Conservation (phyloP, 35 echinoderm and acorn worm species). For the Antedon bifida region DNA sequence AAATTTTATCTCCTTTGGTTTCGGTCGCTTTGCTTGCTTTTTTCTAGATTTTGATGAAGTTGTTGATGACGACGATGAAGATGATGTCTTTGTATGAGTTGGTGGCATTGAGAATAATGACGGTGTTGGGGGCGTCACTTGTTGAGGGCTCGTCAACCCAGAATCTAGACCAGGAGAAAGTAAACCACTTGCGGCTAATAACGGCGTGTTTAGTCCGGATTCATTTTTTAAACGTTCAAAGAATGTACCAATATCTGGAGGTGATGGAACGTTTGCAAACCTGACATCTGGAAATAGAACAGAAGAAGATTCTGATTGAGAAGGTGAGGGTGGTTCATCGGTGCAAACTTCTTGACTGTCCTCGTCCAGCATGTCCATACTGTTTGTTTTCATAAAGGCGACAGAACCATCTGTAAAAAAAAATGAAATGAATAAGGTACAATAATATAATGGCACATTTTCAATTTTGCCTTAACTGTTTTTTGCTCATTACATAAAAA, state of each 20-base stretch:
- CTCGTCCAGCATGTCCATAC: slow-evolving; percentile 28
- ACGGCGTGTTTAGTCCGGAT: not conserved
- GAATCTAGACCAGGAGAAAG: not conserved
- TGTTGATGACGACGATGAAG: not conserved
- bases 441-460: not conserved
- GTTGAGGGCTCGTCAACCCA: not conserved
- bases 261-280: slow-evolving; percentile 50
- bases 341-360: slow-evolving; percentile 46
- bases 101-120: not conserved
- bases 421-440: not conserved
- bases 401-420: slow-evolving; percentile 66
- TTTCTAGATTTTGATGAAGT: slow-evolving; percentile 54
- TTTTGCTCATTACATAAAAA: too few species aligned
- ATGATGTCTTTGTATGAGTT: slow-evolving; percentile 13
- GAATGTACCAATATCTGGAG: slow-evolving; percentile 45
- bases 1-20: slow-evolving; percentile 98
- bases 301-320: slow-evolving; percentile 48
- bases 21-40: slow-evolving; percentile 73
- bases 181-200: not conserved
- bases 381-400: slow-evolving; percentile 64
- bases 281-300: not conserved
- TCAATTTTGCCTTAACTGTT: too few species aligned
- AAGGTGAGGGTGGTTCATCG: slow-evolving; percentile 63
- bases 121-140: not conserved
- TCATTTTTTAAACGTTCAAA: slow-evolving; percentile 16